phyloP scores from a whole-genome alignment of 2,888 invertebrate species.

The Drosophila longiperda region DNA sequence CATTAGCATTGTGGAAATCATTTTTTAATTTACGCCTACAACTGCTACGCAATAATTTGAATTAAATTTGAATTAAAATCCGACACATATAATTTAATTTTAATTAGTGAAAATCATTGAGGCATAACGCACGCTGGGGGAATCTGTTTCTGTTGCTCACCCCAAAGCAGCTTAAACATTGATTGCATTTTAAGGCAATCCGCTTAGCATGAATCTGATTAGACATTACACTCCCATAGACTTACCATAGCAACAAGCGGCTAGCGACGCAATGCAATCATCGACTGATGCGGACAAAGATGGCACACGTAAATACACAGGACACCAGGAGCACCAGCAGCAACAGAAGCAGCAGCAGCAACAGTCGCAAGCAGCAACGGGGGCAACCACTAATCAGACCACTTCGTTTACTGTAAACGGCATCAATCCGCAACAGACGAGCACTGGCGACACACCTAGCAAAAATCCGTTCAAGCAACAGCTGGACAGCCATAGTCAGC shows the following conservation, averaged over 20 bases:
- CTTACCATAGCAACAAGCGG: slow-evolving; percentile 79
- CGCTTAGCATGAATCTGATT: slow-evolving; percentile 55
- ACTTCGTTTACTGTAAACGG: slow-evolving; percentile 76
- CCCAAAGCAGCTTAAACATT: slow-evolving; percentile 61
- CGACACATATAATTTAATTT: slow-evolving; percentile 63
- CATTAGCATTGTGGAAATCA: slow-evolving; percentile 14
- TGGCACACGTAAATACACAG: slow-evolving; percentile 77
- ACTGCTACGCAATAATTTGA: slow-evolving; percentile 26
- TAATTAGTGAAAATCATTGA: slow-evolving; percentile 67
- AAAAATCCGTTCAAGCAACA: slow-evolving; percentile 83
- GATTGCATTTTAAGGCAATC: slow-evolving; percentile 73
- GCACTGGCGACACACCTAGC: slow-evolving; percentile 68
- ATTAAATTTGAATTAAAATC: slow-evolving; percentile 35
- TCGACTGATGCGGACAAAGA: slow-evolving; percentile 84
- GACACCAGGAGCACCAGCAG: slow-evolving; percentile 39
- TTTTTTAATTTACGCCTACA: slow-evolving; percentile 30
- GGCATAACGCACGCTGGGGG: slow-evolving; percentile 39
- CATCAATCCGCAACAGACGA: slow-evolving; percentile 39
- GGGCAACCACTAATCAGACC: slow-evolving; percentile 66
- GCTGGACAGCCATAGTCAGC: slow-evolving; percentile 57
- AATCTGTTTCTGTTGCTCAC: slow-evolving; percentile 1
- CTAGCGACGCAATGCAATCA: slow-evolving; percentile 85
- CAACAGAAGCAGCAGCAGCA: slow-evolving; percentile 41
- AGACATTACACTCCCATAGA: slow-evolving; percentile 7
- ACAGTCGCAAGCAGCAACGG: slow-evolving; percentile 32